These are phyloP conservation scores for Platysternon megacephalum DNA, from an alignment of 2,113 vertebrate genomes.

Conservation along the genomic window DNA sequence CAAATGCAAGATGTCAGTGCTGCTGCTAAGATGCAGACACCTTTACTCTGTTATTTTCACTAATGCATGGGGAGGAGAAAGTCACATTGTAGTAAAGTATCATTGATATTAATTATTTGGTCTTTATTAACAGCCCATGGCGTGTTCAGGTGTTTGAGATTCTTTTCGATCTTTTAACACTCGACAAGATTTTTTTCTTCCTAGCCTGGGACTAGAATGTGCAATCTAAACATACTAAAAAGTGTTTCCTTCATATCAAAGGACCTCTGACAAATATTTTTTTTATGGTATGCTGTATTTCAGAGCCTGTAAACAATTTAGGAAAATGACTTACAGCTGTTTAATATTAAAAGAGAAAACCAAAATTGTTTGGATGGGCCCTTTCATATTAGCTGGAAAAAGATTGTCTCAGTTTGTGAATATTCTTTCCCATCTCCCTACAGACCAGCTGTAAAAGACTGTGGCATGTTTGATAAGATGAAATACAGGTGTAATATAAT, in stretches of 20 bases:
- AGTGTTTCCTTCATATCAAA: not conserved
- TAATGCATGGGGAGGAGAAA: not conserved
- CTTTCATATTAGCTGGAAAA: not conserved
- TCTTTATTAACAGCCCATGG: not conserved
- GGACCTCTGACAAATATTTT: not conserved
- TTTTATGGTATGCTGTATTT: not conserved
- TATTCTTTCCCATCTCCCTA: not conserved
- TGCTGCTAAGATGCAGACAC: not conserved
- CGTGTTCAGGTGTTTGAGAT: not conserved
- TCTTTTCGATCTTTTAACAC: not conserved
- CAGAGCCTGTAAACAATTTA: not conserved
- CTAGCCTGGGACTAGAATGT: not conserved
- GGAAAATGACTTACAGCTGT: not conserved
- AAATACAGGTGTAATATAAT: not conserved
- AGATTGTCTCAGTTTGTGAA: conserved; percentile 5
- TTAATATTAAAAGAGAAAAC: not conserved
- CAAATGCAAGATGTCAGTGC: not conserved
- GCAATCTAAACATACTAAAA: not conserved
- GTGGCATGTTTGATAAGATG: not conserved
- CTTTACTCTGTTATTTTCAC: not conserved
- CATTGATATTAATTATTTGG: not conserved
- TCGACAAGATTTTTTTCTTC: not conserved
- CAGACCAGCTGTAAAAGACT: not conserved
- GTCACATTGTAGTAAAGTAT: not conserved
- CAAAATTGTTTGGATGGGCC: not conserved